phyloP scores from a whole-genome alignment of 2,888 invertebrate species.

The Sepioteuthis lessoniana region DNA sequence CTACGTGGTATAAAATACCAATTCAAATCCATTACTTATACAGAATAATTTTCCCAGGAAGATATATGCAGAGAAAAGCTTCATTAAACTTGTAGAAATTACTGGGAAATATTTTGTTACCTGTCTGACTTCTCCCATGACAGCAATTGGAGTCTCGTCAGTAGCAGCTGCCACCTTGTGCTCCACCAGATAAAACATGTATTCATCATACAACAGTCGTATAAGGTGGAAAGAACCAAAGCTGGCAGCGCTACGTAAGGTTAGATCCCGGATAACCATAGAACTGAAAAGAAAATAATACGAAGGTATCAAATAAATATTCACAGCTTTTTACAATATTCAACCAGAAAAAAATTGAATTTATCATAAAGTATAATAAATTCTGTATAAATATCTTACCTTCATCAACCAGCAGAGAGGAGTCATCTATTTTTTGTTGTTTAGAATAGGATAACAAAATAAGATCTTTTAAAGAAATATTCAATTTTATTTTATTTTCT shows the following conservation, averaged over 20 bases:
- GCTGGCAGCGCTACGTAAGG: slow-evolving; percentile 94
- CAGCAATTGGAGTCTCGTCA: slow-evolving; percentile 93
- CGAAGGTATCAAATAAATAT: background rate
- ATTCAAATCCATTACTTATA: background rate
- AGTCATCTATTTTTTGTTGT: background rate
- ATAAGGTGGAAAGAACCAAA: slow-evolving; percentile 99
- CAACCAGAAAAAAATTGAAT: background rate
- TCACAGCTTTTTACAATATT: background rate
- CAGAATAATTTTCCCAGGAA: slow-evolving; percentile 49
- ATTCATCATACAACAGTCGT: slow-evolving; percentile 97
- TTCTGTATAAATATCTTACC: background rate
- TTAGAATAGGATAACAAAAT: background rate
- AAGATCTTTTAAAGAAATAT: background rate
- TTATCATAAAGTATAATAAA: background rate
- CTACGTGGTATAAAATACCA: background rate
- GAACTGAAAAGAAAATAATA: slow-evolving; percentile 80
- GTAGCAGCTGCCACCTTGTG: slow-evolving; percentile 94
- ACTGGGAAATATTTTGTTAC: slow-evolving; percentile 36
- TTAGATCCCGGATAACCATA: slow-evolving; percentile 97
- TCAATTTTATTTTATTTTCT: background rate
- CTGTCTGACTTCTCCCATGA: slow-evolving; percentile 80
- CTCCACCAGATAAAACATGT: slow-evolving; percentile 98
- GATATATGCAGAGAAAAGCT: background rate
- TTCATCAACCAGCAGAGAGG: background rate
- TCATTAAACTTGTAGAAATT: background rate